phyloP scores from a whole-genome alignment of 2,888 invertebrate species.

The Caenorhabditis virilis region DNA sequence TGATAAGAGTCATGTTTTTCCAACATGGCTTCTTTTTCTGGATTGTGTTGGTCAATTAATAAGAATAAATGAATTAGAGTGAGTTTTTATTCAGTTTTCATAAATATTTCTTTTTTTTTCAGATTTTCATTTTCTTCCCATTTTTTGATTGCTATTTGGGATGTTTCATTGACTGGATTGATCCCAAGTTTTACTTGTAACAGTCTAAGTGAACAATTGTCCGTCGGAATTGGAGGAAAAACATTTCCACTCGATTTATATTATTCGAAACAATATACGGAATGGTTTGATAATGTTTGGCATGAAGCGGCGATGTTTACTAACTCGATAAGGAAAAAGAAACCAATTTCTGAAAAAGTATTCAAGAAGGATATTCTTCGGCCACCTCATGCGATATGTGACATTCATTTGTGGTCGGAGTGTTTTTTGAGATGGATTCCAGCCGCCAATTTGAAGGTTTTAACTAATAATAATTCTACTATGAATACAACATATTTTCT shows the following conservation, averaged over 20 bases:
- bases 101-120: conserved; percentile 2
- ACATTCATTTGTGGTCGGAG: conserved; percentile 46
- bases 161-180: conserved; percentile 83
- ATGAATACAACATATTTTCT: not conserved
- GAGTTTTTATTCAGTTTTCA: conserved; percentile 5
- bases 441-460: conserved; percentile 13
- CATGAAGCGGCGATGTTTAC: conserved; percentile 36
- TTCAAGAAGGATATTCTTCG: conserved; percentile 34
- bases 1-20: conserved; percentile 69
- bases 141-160: conserved; percentile 89
- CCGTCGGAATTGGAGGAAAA: conserved; percentile 24
- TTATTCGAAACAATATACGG: conserved; percentile 31
- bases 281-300: conserved; percentile 39
- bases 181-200: conserved; percentile 81
- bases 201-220: conserved; percentile 34
- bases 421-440: conserved; percentile 52
- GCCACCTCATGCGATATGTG: conserved; percentile 35
- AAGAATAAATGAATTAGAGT: conserved; percentile 82
- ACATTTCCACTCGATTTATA: conserved; percentile 42
- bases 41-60: conserved; percentile 91
- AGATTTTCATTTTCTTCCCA: conserved; percentile 88
- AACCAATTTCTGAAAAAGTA: not conserved
- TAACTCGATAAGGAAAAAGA: conserved; percentile 22
- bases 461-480: not conserved
- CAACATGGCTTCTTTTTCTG: conserved; percentile 86